Base-by-base conservation (phyloP, 2,113 vertebrate species). In the Sylvia atricapilla region DNA sequence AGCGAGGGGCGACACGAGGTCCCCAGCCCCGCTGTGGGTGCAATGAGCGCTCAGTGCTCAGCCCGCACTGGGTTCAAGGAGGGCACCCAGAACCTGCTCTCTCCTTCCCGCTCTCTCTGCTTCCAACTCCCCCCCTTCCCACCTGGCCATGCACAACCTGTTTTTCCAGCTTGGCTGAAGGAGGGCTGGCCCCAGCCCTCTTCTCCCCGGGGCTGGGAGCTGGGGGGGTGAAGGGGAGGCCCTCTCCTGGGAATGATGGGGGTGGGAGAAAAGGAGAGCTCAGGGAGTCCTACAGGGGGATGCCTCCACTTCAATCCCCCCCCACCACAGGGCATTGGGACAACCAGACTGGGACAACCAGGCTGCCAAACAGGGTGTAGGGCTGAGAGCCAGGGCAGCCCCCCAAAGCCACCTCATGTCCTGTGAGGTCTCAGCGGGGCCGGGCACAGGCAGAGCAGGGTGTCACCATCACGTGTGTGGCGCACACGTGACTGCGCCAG, bases 91-190 rank as follows among this genome's bases (percentile, higher is more conserved):
- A 53, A 25, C 19, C 22, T 2, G 6, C 64, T 63, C 11, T 56
- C 63, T 31, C 35, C 22, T 33, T 43, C 35, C 31, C 2, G 31
- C 58, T 49, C 50, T 73, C 50, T 43, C 50, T 11, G 17, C 8
- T 60, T 30, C 67, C 41, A 41, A 7, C 70, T 84, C 44, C 52
- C 79, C 73, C 30, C 24, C 74, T 78, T 62, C 39, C 44, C 74
- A 12, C 58, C 90, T 15, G 3, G 63, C 59, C 15, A 0, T 2
- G 90, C 74, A 66, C 64, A 96, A 94, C 95, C 95, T 78, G 94
- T 95, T 96, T 95, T 96, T 96, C 95, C 94, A 70, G 95, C 94
- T 95, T 8, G 2, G 68, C 5, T n/a, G 77, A 49, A 80, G 63
- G 25, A 35, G 67, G 59, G n/a, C 78, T 8, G 3, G 15, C 28